phyloP scores from a whole-genome alignment of 2,113 vertebrate species.

The Globicephala melas region DNA sequence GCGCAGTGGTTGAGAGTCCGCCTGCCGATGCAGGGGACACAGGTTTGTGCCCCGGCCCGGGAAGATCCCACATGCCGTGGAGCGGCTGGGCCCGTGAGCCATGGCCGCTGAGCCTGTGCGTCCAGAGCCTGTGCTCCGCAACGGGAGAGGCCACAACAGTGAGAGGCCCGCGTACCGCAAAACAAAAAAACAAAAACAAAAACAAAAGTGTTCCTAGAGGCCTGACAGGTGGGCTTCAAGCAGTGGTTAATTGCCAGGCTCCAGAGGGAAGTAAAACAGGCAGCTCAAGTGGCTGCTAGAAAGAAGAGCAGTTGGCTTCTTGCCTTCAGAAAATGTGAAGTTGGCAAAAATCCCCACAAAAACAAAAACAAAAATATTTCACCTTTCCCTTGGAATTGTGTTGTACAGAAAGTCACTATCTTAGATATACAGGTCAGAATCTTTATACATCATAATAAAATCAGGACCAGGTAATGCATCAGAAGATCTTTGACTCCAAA shows the following conservation, averaged over 20 bases:
- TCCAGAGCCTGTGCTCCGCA: too few relatives aligned
- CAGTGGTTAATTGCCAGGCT: not conserved
- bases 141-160: too few relatives aligned
- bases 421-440: not conserved
- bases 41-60: too few relatives aligned
- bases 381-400: not conserved
- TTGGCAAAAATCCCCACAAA: not conserved
- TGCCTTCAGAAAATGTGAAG: not conserved
- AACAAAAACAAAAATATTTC: not conserved
- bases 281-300: not conserved
- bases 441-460: not conserved
- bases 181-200: not conserved
- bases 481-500: not conserved
- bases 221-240: not conserved
- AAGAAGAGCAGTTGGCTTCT: not conserved
- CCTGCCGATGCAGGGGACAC: too few relatives aligned
- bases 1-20: too few relatives aligned
- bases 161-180: too few relatives aligned
- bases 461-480: not conserved
- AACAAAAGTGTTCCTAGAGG: not conserved
- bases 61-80: too few relatives aligned
- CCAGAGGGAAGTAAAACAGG: not conserved
- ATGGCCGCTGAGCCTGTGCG: too few relatives aligned
- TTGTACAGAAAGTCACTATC: not conserved
- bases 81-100: too few relatives aligned